Conservation (phyloP, 2,888 invertebrate genomes). For the Bursaphelenchus okinawaensis region DNA sequence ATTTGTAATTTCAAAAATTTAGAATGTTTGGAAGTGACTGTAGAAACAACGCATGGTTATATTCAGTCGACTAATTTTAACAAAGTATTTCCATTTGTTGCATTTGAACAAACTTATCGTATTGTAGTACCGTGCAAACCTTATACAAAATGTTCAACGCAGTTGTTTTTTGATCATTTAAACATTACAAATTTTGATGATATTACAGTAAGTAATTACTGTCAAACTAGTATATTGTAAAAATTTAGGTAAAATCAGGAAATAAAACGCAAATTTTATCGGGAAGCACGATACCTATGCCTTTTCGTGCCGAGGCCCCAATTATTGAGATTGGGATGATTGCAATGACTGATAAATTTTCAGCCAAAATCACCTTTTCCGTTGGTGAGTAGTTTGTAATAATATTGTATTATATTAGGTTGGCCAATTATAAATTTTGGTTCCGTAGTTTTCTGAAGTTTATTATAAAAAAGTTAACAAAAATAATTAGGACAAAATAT, state of each 20-base stretch:
- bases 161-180: conserved; percentile 23
- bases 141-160: conserved; percentile 12
- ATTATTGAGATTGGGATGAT: not conserved
- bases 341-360: conserved; percentile 4
- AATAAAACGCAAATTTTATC: not conserved
- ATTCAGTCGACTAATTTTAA: conserved; percentile 24
- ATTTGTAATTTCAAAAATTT: too few relatives aligned
- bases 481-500: too few relatives aligned
- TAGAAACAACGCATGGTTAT: conserved; percentile 7
- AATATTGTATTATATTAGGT: too few relatives aligned
- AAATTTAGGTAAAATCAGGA: not conserved
- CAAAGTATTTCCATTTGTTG: not conserved
- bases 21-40: conserved; percentile 15
- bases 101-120: conserved; percentile 29
- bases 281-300: not conserved
- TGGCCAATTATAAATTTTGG: too few relatives aligned
- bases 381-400: conserved; percentile 15
- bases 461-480: too few relatives aligned
- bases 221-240: not conserved
- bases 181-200: conserved; percentile 22
- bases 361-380: conserved; percentile 19
- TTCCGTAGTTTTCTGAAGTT: not conserved
- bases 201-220: conserved; percentile 20
- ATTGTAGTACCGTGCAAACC: conserved; percentile 24
- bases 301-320: not conserved